A percentile compares a stretch with the other conserved stretches of the same genome.
Conservation (phyloP, 2,797 vertebrate genomes). For the Pteronotus mesoamericanus region DNA sequence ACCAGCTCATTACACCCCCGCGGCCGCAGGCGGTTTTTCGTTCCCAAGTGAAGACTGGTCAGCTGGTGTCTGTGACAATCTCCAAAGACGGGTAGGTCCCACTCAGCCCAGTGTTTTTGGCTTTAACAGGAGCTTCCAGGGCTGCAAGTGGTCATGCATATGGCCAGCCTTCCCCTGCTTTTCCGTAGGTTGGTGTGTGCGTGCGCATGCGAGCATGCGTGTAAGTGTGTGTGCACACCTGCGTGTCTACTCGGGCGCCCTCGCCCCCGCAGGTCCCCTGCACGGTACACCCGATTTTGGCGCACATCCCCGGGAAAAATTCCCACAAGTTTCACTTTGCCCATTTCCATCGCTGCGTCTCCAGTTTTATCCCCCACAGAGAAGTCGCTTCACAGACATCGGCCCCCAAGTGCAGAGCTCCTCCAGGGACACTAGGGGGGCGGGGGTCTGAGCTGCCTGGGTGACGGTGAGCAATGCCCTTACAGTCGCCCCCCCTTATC, state of each 20-base stretch:
- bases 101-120: background rate
- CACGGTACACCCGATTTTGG: background rate
- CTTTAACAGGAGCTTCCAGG: background rate
- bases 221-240: no score
- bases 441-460: background rate
- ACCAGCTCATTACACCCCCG: background rate
- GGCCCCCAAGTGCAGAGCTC: background rate
- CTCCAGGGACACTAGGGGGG: fast-evolving
- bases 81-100: background rate
- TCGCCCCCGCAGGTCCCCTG: background rate
- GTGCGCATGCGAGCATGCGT: background rate
- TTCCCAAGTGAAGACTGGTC: background rate
- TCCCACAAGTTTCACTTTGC: background rate
- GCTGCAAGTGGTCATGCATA: background rate
- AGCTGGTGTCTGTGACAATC: background rate
- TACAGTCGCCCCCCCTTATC: background rate
- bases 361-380: background rate
- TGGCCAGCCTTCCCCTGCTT: background rate
- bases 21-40: background rate
- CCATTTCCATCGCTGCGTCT: background rate
- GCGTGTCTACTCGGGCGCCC: fast-evolving
- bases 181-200: background rate
- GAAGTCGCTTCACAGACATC: background rate
- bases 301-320: background rate
- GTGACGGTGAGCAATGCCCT: background rate